phyloP scores from a whole-genome alignment of 2,113 vertebrate genomes.

The Macrotus californicus region DNA sequence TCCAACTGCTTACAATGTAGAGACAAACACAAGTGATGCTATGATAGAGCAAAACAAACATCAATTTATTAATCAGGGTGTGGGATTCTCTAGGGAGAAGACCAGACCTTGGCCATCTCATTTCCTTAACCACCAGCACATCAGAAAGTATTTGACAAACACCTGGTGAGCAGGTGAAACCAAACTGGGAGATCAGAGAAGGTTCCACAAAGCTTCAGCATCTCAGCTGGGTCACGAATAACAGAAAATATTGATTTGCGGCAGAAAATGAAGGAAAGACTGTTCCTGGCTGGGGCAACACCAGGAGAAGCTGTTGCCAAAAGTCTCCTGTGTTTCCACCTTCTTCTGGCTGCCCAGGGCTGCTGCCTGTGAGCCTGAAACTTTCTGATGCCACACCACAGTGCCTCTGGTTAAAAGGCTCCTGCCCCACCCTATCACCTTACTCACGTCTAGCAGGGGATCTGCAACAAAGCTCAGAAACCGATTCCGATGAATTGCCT shows the following conservation, averaged over 20 bases:
- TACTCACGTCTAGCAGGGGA: not conserved
- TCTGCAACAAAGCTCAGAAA: too few relatives aligned
- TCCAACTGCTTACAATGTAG: not conserved
- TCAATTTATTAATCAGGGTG: not conserved
- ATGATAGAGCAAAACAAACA: not conserved
- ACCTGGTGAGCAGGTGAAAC: not conserved
- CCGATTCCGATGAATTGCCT: not conserved
- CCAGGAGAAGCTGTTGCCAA: not conserved
- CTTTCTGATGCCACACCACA: not conserved
- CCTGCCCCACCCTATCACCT: too few relatives aligned
- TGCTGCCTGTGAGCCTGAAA: not conserved
- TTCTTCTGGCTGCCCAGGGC: not conserved
- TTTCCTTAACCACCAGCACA: too few relatives aligned
- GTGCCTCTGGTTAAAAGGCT: not conserved
- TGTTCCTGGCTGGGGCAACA: not conserved
- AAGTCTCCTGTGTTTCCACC: not conserved
- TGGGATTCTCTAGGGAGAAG: not conserved
- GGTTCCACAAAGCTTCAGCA: not conserved
- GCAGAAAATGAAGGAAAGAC: not conserved
- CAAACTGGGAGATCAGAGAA: not conserved
- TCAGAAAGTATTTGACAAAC: not conserved
- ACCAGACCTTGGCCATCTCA: not conserved
- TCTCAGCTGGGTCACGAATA: not conserved
- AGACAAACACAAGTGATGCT: not conserved
- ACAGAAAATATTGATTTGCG: not conserved